Percentiles rank a stretch among this genome's conserved stretches.
phyloP scores from a whole-genome alignment of 1,140 invertebrate species.

The Probaryconus sp. region DNA sequence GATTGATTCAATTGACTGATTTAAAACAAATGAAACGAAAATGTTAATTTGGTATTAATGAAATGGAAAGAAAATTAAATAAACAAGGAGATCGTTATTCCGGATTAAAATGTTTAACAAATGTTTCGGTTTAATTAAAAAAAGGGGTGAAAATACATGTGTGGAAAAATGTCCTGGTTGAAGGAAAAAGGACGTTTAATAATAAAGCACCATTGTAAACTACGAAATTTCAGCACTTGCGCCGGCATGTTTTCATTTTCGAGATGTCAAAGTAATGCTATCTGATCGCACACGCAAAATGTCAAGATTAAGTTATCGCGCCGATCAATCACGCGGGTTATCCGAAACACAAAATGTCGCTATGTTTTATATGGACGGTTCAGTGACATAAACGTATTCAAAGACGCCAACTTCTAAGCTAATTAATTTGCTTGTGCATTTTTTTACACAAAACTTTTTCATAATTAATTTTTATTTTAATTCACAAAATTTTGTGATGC shows the following conservation, averaged over 20 bases:
- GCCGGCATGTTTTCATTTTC: conserved; percentile 28
- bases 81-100: too few relatives aligned
- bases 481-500: too few relatives aligned
- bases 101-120: too few relatives aligned
- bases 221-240: conserved; percentile 6
- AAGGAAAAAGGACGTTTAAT: background rate
- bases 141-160: too few relatives aligned
- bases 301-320: conserved; percentile 39
- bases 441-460: too few relatives aligned
- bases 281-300: conserved; percentile 39
- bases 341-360: conserved; percentile 30
- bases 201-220: conserved; percentile 2
- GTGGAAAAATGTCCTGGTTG: too few relatives aligned
- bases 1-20: too few relatives aligned
- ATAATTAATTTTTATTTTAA: too few relatives aligned
- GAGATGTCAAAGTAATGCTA: conserved; percentile 27
- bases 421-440: conserved; percentile 27
- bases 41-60: too few relatives aligned
- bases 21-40: too few relatives aligned
- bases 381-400: conserved; percentile 8
- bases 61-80: too few relatives aligned
- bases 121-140: too few relatives aligned
- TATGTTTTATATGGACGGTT: conserved; percentile 14
- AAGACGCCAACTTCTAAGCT: conserved; percentile 14
- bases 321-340: conserved; percentile 30